Conservation (phyloP, 64 coral and sea anemone genomes). For the Acropora tenuis region DNA sequence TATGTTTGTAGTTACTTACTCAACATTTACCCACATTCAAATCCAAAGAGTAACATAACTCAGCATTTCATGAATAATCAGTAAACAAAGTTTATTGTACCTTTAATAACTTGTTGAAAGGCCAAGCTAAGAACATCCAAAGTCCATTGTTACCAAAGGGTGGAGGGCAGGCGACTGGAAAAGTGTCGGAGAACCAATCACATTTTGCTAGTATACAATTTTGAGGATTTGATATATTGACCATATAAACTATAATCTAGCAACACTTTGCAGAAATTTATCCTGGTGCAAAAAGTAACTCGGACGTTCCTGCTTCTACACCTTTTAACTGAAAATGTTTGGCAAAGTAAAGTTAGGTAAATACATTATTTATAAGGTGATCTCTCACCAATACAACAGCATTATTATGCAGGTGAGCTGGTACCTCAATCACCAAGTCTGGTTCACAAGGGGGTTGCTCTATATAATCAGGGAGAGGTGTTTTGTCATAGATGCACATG, state of each 20-base stretch:
- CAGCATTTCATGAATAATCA: background rate
- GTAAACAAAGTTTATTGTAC: background rate
- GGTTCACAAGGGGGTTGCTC: conserved; percentile 7
- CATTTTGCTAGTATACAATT: conserved; percentile 4
- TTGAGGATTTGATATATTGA: background rate
- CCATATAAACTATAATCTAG: background rate
- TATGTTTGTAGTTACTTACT: background rate
- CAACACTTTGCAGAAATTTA: background rate
- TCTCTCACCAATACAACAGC: conserved; percentile 29
- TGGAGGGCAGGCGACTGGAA: too few species aligned
- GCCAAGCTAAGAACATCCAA: background rate
- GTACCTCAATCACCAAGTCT: conserved; percentile 35
- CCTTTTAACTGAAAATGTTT: background rate
- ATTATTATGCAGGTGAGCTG: conserved; percentile 17
- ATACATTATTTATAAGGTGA: conserved; percentile 14
- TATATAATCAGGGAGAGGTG: conserved; percentile 19
- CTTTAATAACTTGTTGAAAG: conserved; percentile 1
- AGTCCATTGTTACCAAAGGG: too few species aligned
- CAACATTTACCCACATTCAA: background rate
- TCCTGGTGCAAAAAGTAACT: conserved; percentile 23
- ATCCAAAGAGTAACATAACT: conserved; percentile 13
- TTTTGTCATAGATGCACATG: conserved; percentile 37
- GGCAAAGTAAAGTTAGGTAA: background rate
- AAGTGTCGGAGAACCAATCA: too few species aligned
- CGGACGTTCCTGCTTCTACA: background rate